Evolutionary conservation across 2,113 vertebrate genomes (phyloP).

Genomic region (Limnothrissa miodon): DNA sequence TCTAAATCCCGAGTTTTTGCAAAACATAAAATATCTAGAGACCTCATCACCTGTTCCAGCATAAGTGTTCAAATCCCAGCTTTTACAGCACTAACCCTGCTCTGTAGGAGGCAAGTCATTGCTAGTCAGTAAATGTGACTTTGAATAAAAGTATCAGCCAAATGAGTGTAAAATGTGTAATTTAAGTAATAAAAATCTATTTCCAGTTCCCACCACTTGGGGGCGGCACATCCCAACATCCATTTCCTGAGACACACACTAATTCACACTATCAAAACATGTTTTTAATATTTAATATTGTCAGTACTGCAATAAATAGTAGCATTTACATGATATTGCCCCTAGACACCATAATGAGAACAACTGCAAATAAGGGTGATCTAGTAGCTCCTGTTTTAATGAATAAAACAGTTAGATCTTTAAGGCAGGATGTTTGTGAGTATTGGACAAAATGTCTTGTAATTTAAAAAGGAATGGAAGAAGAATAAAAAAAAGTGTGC

Average conservation of each 20-base stretch:
- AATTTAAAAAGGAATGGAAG: background rate
- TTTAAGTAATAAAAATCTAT: background rate
- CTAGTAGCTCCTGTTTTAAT: background rate
- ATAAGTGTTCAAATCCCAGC: no score
- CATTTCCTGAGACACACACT: background rate
- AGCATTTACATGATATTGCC: background rate
- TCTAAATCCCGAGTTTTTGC: no score
- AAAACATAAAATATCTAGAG: background rate
- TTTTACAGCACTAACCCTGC: no score
- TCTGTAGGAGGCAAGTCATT: no score
- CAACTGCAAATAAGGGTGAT: background rate
- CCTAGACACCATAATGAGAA: background rate
- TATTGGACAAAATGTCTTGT: background rate
- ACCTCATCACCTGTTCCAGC: background rate
- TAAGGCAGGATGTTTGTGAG: background rate
- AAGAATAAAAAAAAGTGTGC: background rate
- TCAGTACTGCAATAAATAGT: background rate
- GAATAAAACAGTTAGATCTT: constrained; percentile 2
- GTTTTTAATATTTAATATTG: background rate
- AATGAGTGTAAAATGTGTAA: background rate
- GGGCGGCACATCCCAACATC: background rate
- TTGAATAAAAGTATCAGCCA: no score
- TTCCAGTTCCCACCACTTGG: background rate
- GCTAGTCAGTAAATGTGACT: no score
- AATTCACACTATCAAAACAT: background rate